Base-by-base conservation (phyloP, 1,140 invertebrate genomes). In the Triops cancriformis region DNA sequence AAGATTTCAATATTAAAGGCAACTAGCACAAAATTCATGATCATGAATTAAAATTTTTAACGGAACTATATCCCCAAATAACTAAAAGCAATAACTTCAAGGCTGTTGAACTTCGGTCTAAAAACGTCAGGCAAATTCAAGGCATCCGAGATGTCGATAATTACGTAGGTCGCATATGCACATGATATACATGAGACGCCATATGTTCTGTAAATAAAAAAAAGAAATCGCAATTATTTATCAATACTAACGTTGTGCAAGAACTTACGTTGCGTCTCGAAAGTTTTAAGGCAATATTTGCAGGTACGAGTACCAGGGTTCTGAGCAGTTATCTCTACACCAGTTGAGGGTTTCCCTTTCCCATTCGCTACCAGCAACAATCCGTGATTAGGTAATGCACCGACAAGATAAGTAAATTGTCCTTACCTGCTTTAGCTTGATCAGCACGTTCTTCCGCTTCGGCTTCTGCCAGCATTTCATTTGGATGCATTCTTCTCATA, bases 221-320 rank as follows among this genome's bases (percentile, higher is more conserved):
- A 37, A 23, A 64, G 18, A 14, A 64, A 64, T 6, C 14, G 18
- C 14, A 23, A 64, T 64, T 64, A 64, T 12, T 64, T 23, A 23
- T 18, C 51, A 64, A n/a, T 64, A 64, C 5, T 7, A n/a, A n/a
- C 3, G 23, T 64, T 64, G 23, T 64, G 7, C 10, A 64, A 18
- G 14, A 64, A 64, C 51, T 64, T 64, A 64, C 51, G 51, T 18
- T 64, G 51, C 18, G 51, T 64, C 51, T 64, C 51, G 18, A 64
- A 64, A 64, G 51, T 64, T 23, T 64, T 64, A 64, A 64, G 51
- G 51, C 51, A 64, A 64, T 64, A 64, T 64, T 64, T 64, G 51
- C 51, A 64, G 51, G 51, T 64, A 64, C 51, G 51, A 64, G 51
- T 64, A 23, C 51, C 51, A n/a, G 51, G 51, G 23, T 18, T 64